phyloP scores from a whole-genome alignment of 2,113 vertebrate species.

The Microcebus jonahi region DNA sequence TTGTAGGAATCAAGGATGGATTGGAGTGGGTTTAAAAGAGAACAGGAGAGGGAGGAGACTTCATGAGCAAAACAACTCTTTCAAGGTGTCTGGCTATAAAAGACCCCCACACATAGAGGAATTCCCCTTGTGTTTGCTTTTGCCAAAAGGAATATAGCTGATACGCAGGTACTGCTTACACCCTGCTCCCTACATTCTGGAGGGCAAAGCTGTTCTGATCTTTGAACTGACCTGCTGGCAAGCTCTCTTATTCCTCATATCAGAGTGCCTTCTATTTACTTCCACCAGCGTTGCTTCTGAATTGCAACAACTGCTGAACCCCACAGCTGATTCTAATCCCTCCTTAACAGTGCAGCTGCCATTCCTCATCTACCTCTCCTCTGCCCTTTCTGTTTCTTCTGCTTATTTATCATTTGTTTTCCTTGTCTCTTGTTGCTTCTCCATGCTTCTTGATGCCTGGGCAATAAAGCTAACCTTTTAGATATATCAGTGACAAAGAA shows the following conservation, averaged over 20 bases:
- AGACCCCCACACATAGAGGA: neutral
- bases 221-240: neutral
- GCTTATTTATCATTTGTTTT: neutral
- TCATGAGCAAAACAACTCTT: neutral
- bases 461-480: neutral
- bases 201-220: conserved; percentile 33
- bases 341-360: neutral
- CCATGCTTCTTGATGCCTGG: neutral
- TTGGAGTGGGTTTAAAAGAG: neutral
- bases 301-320: neutral
- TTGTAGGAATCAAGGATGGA: neutral
- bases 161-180: neutral
- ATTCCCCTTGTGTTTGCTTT: neutral
- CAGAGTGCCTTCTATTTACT: neutral
- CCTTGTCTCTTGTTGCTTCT: neutral
- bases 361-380: neutral
- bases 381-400: neutral
- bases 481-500: neutral
- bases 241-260: neutral
- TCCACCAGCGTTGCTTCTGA: neutral
- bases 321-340: neutral
- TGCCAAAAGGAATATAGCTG: neutral
- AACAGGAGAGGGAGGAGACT: neutral
- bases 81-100: neutral
- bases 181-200: neutral